Conservation (phyloP, 2,797 vertebrate genomes). For the Agapornis canus region DNA sequence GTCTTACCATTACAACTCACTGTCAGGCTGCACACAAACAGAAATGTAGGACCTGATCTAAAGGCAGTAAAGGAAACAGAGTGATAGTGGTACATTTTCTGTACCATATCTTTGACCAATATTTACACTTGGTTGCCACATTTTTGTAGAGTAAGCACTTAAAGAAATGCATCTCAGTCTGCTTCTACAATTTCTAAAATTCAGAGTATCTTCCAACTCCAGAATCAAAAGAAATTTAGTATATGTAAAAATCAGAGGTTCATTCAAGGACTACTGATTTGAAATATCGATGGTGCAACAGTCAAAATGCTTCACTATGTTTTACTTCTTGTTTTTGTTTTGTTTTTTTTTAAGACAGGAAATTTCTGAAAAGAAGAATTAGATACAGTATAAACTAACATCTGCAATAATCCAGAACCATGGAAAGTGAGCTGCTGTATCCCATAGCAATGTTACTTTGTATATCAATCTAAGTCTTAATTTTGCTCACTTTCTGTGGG, state of each 20-base stretch:
- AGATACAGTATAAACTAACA: neutral
- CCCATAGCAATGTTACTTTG: neutral
- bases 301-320: neutral
- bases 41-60: neutral
- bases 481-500: conserved; percentile 23
- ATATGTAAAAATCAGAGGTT: neutral
- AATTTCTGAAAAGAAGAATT: neutral
- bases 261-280: neutral
- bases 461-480: conserved; percentile 29
- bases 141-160: neutral
- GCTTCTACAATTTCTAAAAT: neutral
- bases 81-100: fast-evolving
- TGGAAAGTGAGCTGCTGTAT: neutral
- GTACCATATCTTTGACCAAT: neutral
- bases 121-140: neutral
- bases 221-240: neutral
- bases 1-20: neutral
- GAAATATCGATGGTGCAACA: neutral
- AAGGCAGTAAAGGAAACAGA: neutral
- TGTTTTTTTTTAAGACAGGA: neutral
- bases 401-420: neutral
- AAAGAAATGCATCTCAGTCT: neutral
- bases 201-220: neutral
- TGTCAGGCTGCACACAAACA: neutral
- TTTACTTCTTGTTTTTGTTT: neutral